A percentile compares a stretch with the other conserved stretches of the same genome.
Conservation (phyloP, 2,888 invertebrate species). For the Biston stratarius region DNA sequence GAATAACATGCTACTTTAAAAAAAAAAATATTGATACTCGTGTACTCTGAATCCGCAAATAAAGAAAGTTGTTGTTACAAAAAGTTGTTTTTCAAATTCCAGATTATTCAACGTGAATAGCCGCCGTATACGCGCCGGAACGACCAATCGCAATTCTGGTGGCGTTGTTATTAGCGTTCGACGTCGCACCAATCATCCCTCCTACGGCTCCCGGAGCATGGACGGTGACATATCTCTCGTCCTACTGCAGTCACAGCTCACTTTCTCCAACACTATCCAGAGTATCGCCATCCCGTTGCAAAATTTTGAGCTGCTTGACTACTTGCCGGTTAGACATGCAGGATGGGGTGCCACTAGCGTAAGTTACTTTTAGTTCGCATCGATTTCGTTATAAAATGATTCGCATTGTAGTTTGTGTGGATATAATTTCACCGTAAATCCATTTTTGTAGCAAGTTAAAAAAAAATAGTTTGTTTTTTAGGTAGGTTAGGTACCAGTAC, state of each 20-base stretch:
- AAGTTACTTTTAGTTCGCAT: slow-evolving; percentile 21
- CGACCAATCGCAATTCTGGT: slow-evolving; percentile 59
- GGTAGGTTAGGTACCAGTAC: too few relatives aligned
- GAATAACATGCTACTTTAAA: too few relatives aligned
- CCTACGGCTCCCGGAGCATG: slow-evolving; percentile 33
- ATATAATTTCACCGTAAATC: too few relatives aligned
- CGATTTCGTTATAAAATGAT: too few relatives aligned
- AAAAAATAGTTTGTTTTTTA: too few relatives aligned
- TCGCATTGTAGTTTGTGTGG: too few relatives aligned
- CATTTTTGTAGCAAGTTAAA: too few relatives aligned
- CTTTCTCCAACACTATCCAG: slow-evolving; percentile 21
- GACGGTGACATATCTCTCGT: slow-evolving; percentile 63
- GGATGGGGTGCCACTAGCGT: slow-evolving; percentile 51
- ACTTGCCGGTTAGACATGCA: slow-evolving; percentile 39
- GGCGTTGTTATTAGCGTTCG: slow-evolving; percentile 50
- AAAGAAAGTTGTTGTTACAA: too few relatives aligned
- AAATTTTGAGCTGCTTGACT: slow-evolving; percentile 29
- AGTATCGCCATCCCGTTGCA: slow-evolving; percentile 35
- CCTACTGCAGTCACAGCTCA: slow-evolving; percentile 40
- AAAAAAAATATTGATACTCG: too few relatives aligned
- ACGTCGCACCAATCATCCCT: slow-evolving; percentile 49
- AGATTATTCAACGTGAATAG: slow-evolving; percentile 15
- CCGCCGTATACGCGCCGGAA: slow-evolving; percentile 66
- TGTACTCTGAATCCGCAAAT: too few relatives aligned
- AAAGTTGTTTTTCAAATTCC: neutral